phyloP scores from a whole-genome alignment of 1,140 invertebrate genomes.

The Trichomalopsis sarcophagae region DNA sequence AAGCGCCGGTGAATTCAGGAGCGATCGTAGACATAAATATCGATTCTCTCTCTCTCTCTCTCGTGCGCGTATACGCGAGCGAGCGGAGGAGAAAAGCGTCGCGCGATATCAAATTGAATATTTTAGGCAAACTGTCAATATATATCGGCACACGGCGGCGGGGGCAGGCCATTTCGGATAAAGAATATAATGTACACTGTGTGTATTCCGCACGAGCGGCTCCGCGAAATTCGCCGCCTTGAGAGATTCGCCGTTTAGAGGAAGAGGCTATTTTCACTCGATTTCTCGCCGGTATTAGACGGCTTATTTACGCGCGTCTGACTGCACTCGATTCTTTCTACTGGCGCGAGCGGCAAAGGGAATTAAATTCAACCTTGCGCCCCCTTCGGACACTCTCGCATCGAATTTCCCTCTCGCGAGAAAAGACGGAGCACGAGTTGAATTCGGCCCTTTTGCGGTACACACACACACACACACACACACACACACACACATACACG shows the following conservation, averaged over 20 bases:
- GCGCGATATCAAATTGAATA: constrained; percentile 50
- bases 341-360: background rate
- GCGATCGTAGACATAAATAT: constrained; percentile 48
- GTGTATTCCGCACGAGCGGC: constrained; percentile 18
- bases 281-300: background rate
- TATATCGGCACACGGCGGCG: background rate
- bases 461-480: background rate
- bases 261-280: background rate
- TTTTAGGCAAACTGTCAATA: constrained; percentile 50
- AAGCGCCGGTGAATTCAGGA: constrained; percentile 37
- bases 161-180: constrained; percentile 29
- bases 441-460: background rate
- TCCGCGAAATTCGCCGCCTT: constrained; percentile 14
- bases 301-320: background rate
- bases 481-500: background rate
- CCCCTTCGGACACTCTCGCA: too few species aligned
- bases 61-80: background rate
- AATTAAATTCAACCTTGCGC: too few species aligned
- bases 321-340: background rate
- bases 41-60: constrained; percentile 26
- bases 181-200: constrained; percentile 46
- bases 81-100: constrained; percentile 28
- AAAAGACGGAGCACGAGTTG: background rate
- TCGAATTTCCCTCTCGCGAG: too few species aligned
- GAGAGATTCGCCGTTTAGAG: background rate